These are phyloP conservation scores for Lamprotornis superbus DNA, from an alignment of 2,113 vertebrate species.

Conservation along the genomic window DNA sequence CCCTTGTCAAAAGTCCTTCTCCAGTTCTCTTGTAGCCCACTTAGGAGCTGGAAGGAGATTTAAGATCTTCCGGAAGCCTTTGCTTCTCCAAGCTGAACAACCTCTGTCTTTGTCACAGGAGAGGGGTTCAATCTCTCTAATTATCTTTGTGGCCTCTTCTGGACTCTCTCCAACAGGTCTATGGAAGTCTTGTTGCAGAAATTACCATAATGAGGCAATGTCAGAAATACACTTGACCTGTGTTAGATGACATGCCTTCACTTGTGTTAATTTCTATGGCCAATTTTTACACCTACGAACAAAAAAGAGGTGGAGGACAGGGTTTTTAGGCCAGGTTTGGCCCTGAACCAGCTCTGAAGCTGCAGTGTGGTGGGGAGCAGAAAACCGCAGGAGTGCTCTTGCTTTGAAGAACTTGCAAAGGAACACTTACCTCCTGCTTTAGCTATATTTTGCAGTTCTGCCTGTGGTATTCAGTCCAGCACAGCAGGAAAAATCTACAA, in stretches of 20 bases:
- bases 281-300: neutral
- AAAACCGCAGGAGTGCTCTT: neutral
- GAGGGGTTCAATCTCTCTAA: neutral
- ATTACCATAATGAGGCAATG: neutral
- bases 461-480: neutral
- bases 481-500: neutral
- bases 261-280: rapidly evolving
- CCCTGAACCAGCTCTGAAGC: neutral
- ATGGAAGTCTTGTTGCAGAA: neutral
- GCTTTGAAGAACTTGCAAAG: neutral
- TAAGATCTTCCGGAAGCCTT: neutral
- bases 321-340: neutral
- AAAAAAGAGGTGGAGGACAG: neutral
- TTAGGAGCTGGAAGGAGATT: neutral
- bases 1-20: neutral
- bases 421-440: neutral
- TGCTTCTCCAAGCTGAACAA: neutral
- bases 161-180: neutral
- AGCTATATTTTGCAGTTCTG: neutral
- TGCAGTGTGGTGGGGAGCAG: neutral
- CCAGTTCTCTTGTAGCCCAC: neutral
- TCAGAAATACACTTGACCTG: neutral
- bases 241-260: neutral
- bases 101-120: neutral
- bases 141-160: neutral